A percentile compares a stretch with the other conserved stretches of the same genome.
phyloP scores from a whole-genome alignment of 1,140 invertebrate species.

The Rhagoletis zephyria region DNA sequence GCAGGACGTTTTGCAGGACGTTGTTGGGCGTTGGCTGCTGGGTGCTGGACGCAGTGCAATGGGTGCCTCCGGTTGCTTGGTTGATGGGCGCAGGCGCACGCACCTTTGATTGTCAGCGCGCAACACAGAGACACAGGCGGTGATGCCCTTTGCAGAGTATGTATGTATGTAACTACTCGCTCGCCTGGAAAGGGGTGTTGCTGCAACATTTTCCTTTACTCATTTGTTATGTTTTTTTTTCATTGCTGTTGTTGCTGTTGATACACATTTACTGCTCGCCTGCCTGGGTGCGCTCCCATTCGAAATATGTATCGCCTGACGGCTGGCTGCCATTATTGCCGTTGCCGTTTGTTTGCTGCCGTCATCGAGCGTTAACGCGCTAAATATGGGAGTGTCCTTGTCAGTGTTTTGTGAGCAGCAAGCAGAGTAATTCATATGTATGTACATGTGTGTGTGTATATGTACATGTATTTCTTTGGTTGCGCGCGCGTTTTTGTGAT shows the following conservation, averaged over 20 bases:
- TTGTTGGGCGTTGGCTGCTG: background rate
- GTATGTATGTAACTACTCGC: background rate
- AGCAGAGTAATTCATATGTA: background rate
- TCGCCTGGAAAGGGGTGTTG: constrained; percentile 34
- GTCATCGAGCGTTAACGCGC: constrained; percentile 62
- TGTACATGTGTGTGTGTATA: background rate
- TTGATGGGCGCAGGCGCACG: constrained; percentile 31
- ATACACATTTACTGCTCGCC: background rate
- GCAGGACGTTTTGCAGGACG: background rate
- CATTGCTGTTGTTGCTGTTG: background rate
- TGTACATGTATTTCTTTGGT: too few species aligned
- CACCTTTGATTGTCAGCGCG: constrained; percentile 15
- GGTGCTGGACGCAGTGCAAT: background rate
- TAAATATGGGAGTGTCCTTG: constrained; percentile 73
- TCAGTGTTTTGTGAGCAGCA: constrained; percentile 66
- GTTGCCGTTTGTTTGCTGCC: constrained; percentile 21
- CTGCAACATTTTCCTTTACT: constrained; percentile 17
- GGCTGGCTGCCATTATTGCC: constrained; percentile 62
- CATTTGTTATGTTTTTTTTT: background rate
- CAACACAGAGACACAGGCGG: background rate
- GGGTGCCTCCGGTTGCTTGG: too few species aligned
- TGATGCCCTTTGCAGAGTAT: constrained; percentile 1
- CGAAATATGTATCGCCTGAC: background rate
- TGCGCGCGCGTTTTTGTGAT: constrained; percentile 52
- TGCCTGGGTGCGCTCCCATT: constrained; percentile 44